Base-by-base conservation (phyloP, 2,888 invertebrate species). In the Exocentrus adspersus region DNA sequence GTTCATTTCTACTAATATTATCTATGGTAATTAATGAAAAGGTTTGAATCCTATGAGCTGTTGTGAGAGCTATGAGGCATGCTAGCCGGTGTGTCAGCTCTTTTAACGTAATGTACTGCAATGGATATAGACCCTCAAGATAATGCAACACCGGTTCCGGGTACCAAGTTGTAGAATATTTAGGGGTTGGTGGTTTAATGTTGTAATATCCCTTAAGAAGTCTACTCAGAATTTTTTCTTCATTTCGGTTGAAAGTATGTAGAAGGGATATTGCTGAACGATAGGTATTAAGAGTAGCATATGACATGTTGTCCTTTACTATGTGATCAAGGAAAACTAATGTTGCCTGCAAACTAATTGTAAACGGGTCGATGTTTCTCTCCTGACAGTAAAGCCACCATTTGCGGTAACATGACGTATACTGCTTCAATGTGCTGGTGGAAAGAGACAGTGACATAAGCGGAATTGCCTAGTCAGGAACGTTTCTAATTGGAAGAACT, bases 1-100 rank as follows among this genome's bases (percentile, higher is more conserved):
- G 30, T 7, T n/a, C 12, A 12, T 12, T 21, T 48, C 14, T 24
- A 24, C n/a, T 32, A 50, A 50, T 50, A 30, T 50, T 19, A 16
- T 19, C 7, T 9, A 50, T 19, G 5, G 7, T 16, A 50, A 50
- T 50, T 6, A 32, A n/a, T n/a, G 50, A 28, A 17, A 50, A 24
- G 17, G 50, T 50, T 32, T 50, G 50, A 30, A 32, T 32, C 32
- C 50, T 28, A 50, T 50, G 50, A 30, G 50, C 50, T 16, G 50
- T 50, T 9, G 19, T 50, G 6, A 50, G 32, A n/a, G 30, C 32
- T 50, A 50, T n/a, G n/a, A n/a, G n/a, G n/a, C n/a, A n/a, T 7
- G 9, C 45, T 5, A 59, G 30, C 50, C 50, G 48, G 2, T 46
- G 14, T 19, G 50, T 59, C 7, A 48, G 19, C 4, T 43, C 7